phyloP scores from a whole-genome alignment of 2,888 invertebrate genomes.

The Abscondita cerata region DNA sequence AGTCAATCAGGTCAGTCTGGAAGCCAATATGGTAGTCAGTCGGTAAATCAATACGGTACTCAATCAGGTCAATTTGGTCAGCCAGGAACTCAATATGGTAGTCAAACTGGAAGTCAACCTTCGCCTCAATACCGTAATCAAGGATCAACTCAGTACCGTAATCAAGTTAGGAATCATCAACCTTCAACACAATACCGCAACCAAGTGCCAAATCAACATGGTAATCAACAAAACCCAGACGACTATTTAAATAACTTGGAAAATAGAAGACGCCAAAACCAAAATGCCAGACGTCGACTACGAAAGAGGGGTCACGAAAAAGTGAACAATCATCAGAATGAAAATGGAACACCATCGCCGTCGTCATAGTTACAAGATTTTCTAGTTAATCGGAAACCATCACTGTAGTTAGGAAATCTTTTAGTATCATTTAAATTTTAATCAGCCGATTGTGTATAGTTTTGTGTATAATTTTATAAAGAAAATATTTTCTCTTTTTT shows the following conservation, averaged over 20 bases:
- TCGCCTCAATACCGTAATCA: background rate
- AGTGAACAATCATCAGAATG: background rate
- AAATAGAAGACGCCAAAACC: slow-evolving; percentile 10
- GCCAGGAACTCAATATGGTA: background rate
- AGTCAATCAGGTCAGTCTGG: background rate
- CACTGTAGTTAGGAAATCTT: too few relatives aligned
- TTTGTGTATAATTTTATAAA: background rate
- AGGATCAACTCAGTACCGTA: background rate
- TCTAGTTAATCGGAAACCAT: too few relatives aligned
- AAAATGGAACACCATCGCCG: background rate
- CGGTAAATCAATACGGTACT: background rate
- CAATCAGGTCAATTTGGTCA: too few relatives aligned
- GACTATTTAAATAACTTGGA: slow-evolving; percentile 19
- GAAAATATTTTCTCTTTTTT: background rate
- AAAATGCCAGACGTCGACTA: slow-evolving; percentile 13
- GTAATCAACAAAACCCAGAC: slow-evolving; percentile 10
- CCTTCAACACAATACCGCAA: background rate
- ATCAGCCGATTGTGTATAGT: background rate
- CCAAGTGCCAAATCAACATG: background rate
- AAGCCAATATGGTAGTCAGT: background rate
- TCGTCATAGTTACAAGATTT: too few relatives aligned
- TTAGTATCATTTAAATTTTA: background rate
- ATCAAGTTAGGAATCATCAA: background rate
- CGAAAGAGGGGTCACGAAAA: slow-evolving; percentile 19
- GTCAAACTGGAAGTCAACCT: background rate